phyloP scores from a whole-genome alignment of 2,113 vertebrate species.

The Ammodramus savannarum region DNA sequence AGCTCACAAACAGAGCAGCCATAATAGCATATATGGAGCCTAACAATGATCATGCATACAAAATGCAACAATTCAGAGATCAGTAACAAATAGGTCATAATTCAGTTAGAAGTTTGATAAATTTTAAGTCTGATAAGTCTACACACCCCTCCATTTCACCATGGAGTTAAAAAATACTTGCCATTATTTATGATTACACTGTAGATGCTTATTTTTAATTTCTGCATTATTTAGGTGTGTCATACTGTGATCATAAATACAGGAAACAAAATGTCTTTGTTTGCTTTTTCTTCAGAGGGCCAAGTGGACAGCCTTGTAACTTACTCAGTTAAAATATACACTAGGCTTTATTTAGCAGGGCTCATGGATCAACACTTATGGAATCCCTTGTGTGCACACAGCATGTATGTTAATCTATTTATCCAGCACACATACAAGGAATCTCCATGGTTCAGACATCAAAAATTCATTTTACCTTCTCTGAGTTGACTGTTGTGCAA shows the following conservation, averaged over 20 bases:
- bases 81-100: neutral
- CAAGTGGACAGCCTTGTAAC: neutral
- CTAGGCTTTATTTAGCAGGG: neutral
- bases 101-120: neutral
- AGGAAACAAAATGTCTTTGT: neutral
- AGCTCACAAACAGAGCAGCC: neutral
- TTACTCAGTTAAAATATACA: neutral
- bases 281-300: neutral
- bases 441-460: neutral
- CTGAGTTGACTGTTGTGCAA: fast-evolving
- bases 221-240: neutral
- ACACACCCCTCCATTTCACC: neutral
- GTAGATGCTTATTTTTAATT: neutral
- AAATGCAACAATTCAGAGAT: neutral
- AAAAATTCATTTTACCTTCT: neutral
- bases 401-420: neutral
- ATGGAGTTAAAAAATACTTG: neutral
- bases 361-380: neutral
- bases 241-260: neutral
- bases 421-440: neutral
- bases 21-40: neutral
- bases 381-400: neutral
- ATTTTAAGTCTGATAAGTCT: neutral
- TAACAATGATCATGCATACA: neutral
- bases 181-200: neutral